Evolutionary conservation across 2,797 vertebrate species (phyloP).

Genomic region (Pangasius krempfi): DNA sequence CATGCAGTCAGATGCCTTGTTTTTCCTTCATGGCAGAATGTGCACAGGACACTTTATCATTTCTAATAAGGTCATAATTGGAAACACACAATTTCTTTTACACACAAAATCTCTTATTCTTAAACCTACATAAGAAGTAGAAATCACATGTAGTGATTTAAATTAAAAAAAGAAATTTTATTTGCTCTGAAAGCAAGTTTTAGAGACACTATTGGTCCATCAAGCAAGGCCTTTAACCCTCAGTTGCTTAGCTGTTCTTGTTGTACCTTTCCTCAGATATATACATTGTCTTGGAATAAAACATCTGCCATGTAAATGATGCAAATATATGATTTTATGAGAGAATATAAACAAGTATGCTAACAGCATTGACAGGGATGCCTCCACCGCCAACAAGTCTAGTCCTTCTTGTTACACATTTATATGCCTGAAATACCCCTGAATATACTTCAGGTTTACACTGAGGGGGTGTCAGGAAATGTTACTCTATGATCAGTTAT

Average conservation of each 20-base stretch:
- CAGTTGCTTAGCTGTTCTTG: background rate
- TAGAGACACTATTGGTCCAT: background rate
- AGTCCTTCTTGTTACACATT: background rate
- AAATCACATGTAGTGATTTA: background rate
- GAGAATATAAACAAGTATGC: background rate
- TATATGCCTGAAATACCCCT: background rate
- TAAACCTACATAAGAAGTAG: background rate
- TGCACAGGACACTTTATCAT: background rate
- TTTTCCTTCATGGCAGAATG: background rate
- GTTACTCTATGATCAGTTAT: background rate
- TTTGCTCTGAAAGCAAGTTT: background rate
- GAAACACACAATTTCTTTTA: background rate
- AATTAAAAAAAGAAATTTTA: background rate
- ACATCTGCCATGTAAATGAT: background rate
- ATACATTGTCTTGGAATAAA: background rate
- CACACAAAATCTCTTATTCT: background rate
- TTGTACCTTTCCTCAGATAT: background rate
- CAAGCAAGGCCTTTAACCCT: background rate
- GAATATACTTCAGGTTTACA: background rate
- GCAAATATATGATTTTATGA: background rate
- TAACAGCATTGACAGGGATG: background rate
- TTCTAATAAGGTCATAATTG: background rate
- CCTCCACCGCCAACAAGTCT: background rate
- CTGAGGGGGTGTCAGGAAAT: background rate
- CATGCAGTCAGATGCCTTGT: background rate